A percentile compares a stretch with the other conserved stretches of the same genome.
phyloP scores from a whole-genome alignment of 92 coral and sea anemone species.

The Epizoanthus stellaris region DNA sequence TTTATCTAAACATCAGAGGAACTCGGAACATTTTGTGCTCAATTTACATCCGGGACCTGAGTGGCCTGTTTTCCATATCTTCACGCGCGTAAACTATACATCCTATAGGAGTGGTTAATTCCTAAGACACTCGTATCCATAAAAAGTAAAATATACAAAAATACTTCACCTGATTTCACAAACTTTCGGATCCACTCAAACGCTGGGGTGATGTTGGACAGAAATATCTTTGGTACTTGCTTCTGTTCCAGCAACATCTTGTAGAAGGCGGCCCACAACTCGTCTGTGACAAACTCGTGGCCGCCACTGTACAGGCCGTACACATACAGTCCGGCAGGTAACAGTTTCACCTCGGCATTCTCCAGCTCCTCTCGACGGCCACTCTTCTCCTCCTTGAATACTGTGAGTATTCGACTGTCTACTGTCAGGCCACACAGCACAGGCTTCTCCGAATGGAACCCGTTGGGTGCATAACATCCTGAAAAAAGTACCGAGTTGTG shows the following conservation, averaged over 20 bases:
- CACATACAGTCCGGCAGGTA: constrained; percentile 67
- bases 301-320: constrained; percentile 48
- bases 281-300: constrained; percentile 62
- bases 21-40: too few relatives aligned
- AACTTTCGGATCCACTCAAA: constrained; percentile 61
- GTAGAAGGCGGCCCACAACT: constrained; percentile 76
- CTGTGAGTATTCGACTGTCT: constrained; percentile 66
- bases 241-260: constrained; percentile 62
- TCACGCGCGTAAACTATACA: too few relatives aligned
- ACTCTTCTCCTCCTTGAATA: constrained; percentile 54
- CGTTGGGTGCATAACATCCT: constrained; percentile 75
- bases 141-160: too few relatives aligned
- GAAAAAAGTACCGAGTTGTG: neutral
- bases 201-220: constrained; percentile 64
- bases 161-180: constrained; percentile 18
- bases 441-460: constrained; percentile 74
- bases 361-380: constrained; percentile 61
- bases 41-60: too few relatives aligned
- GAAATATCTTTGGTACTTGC: constrained; percentile 67
- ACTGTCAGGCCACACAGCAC: constrained; percentile 66
- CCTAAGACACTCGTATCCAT: too few relatives aligned
- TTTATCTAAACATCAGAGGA: too few relatives aligned
- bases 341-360: constrained; percentile 71
- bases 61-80: too few relatives aligned
- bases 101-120: too few relatives aligned